Base-by-base conservation (phyloP, 2,113 vertebrate genomes). In the Cavia aperea region DNA sequence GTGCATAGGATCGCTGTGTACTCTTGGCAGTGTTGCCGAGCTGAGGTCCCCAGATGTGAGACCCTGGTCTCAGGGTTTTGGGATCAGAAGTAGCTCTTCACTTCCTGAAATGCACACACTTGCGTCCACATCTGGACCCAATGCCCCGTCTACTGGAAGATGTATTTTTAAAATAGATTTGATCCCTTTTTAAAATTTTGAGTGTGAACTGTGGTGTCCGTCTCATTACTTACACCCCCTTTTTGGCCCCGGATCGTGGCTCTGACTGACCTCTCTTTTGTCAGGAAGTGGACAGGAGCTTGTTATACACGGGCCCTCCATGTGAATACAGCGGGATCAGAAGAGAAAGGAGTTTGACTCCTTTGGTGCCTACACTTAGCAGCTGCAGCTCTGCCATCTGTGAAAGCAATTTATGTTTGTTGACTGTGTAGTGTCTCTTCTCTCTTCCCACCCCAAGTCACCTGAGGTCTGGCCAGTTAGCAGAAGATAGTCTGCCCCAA, bases 401-500 rank as follows among this genome's bases (percentile, higher is more conserved):
- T 15, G 56, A 51, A 49, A 65, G 36, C 19, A 0, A 46, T 81
- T 54, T 15, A 21, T 58, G 54, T 31, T 23, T 18, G 19, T 13
- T 16, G 8, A 24, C 2, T 18, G 72, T 9, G 10, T 29, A 4
- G 2, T 6, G 26, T 18, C 24, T 19, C 2, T 0, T 4, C 16
- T 39, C 19, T 46, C 70, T n/a, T 66, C 11, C 23, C 26, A 39
- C 3, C 15, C 46, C 24, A 79, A 51, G 43, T 19, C 0, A 78
- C 58, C 56, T 78, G 39, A 66, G 14, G n/a, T 29, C 10, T 81
- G 51, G 1, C 65, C 39, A 88, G 62, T 24, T 1, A 83, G 49
- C 62, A 26, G 39, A 33, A 1, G 11, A 5, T 0, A 11, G 36
- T 56, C 19, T 63, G 31, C 21, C 13, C 2, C 18, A 7, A 23